A percentile compares a stretch with the other conserved stretches of the same genome.
phyloP scores from a whole-genome alignment of 2,888 invertebrate genomes.

The Hypomecis punctinalis region DNA sequence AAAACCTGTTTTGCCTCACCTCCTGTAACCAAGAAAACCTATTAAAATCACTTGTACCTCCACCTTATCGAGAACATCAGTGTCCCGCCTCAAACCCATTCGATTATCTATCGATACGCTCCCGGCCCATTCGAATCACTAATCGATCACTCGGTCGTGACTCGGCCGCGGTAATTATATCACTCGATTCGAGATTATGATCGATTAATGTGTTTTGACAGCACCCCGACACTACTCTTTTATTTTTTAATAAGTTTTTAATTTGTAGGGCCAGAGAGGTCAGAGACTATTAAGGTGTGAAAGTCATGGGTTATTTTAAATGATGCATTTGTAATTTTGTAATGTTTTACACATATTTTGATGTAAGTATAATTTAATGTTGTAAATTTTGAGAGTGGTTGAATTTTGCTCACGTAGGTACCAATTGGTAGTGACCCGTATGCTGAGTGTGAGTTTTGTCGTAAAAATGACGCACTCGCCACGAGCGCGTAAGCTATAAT shows the following conservation, averaged over 20 bases:
- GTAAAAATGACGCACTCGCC: too few relatives aligned
- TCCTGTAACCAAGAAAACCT: slow-evolving; percentile 9
- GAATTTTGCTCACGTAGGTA: too few relatives aligned
- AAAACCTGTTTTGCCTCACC: not conserved
- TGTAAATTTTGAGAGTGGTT: too few relatives aligned
- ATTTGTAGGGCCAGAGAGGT: slow-evolving; percentile 16
- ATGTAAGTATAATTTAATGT: too few relatives aligned
- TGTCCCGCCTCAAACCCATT: slow-evolving; percentile 25
- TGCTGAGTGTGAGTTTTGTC: too few relatives aligned
- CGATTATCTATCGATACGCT: slow-evolving; percentile 34
- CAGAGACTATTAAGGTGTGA: not conserved
- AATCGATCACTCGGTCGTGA: slow-evolving; percentile 45
- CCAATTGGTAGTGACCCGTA: too few relatives aligned
- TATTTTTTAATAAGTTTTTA: slow-evolving; percentile 24
- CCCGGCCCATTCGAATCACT: slow-evolving; percentile 31
- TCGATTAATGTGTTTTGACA: slow-evolving; percentile 44
- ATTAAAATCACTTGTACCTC: slow-evolving; percentile 27
- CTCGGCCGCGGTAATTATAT: slow-evolving; percentile 43
- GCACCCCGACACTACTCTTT: slow-evolving; percentile 32
- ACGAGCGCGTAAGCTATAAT: too few relatives aligned
- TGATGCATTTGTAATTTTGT: too few relatives aligned
- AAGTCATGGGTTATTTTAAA: too few relatives aligned
- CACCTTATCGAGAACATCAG: slow-evolving; percentile 19
- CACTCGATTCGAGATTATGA: slow-evolving; percentile 41
- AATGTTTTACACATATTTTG: too few relatives aligned